These are phyloP conservation scores for Hapalemur alaotrensis DNA, from an alignment of 2,797 vertebrate genomes.

Conservation along the genomic window DNA sequence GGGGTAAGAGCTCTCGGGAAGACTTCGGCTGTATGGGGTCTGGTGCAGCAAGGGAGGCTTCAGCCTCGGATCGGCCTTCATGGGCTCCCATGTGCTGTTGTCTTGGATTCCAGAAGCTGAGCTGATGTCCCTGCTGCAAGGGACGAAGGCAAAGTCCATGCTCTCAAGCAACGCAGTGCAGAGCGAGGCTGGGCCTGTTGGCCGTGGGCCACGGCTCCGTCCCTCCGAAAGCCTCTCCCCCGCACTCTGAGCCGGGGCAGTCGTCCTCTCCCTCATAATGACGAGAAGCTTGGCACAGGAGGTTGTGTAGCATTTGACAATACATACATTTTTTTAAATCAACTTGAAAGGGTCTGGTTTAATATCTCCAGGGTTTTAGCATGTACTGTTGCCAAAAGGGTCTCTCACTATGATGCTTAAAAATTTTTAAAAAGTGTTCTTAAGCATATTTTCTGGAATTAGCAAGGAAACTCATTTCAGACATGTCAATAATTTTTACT, in stretches of 20 bases:
- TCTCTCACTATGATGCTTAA: neutral
- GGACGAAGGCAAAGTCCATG: neutral
- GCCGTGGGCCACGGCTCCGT: too few species aligned
- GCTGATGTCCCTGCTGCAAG: fast-evolving
- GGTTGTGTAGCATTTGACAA: neutral
- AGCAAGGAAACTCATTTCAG: neutral
- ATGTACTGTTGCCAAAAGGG: neutral
- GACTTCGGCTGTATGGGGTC: fast-evolving
- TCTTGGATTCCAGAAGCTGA: fast-evolving
- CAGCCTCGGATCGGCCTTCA: too few species aligned
- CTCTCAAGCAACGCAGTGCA: neutral
- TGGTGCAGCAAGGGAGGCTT: fast-evolving
- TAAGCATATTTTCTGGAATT: neutral
- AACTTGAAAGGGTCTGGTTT: neutral
- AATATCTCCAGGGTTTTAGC: neutral
- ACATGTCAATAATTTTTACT: neutral
- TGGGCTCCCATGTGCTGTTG: fast-evolving
- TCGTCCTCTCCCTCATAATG: neutral
- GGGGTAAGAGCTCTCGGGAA: neutral
- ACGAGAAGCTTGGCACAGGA: neutral
- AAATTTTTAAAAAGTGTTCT: neutral
- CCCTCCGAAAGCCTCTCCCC: fast-evolving
- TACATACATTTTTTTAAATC: neutral
- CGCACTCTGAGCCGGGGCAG: fast-evolving
- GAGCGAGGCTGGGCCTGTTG: neutral